phyloP scores from a whole-genome alignment of 2,888 invertebrate genomes.

The Amphipyra tragopoginis region DNA sequence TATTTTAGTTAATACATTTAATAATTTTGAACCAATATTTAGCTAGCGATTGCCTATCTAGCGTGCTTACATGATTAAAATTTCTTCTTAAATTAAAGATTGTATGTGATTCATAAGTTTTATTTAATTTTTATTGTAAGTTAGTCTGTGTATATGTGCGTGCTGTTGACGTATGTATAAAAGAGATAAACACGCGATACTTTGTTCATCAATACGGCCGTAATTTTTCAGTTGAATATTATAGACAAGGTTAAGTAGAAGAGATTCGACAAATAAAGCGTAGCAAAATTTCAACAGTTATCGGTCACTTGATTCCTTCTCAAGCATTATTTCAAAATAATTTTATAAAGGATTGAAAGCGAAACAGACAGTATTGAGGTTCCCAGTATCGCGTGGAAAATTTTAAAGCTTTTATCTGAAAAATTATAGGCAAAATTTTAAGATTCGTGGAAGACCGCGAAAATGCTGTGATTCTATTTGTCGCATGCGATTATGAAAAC shows the following conservation, averaged over 20 bases:
- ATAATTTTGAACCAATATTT: constrained; percentile 25
- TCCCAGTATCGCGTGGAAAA: constrained; percentile 15
- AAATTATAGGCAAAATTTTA: constrained; percentile 18
- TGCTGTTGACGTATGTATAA: constrained; percentile 32
- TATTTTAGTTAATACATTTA: neutral
- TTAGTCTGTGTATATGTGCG: constrained; percentile 34
- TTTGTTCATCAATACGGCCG: constrained; percentile 14
- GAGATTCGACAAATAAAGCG: too few species aligned
- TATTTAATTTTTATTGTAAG: constrained; percentile 14
- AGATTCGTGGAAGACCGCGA: constrained; percentile 21
- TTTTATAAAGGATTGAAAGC: too few species aligned
- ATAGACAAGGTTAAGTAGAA: neutral
- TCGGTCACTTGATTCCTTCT: too few species aligned
- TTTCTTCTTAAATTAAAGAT: constrained; percentile 17
- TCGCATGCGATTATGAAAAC: constrained; percentile 13
- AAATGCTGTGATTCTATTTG: constrained; percentile 12
- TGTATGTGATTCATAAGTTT: constrained; percentile 37
- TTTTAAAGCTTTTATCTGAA: constrained; percentile 42
- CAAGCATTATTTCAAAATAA: too few species aligned
- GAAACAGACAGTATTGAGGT: constrained; percentile 7
- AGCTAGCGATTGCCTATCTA: constrained; percentile 42
- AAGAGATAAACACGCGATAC: constrained; percentile 15
- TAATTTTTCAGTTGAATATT: neutral
- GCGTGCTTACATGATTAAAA: constrained; percentile 17
- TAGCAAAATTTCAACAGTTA: too few species aligned